phyloP scores from a whole-genome alignment of 2,888 invertebrate species.

The Parochlus steinenii region DNA sequence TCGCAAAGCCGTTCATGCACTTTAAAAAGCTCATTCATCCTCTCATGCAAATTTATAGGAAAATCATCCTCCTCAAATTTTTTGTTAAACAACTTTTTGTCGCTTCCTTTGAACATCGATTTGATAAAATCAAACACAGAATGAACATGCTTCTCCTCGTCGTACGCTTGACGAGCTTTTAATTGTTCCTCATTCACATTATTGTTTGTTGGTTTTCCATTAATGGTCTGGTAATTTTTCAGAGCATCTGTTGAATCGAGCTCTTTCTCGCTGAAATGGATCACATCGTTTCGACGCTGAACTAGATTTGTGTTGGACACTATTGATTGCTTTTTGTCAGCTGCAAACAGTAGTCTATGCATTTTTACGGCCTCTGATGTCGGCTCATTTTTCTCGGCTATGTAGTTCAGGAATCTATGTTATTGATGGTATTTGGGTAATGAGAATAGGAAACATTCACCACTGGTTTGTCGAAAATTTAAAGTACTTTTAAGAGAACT shows the following conservation, averaged over 20 bases:
- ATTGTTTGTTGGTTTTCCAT: too few relatives aligned
- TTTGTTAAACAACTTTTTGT: background rate
- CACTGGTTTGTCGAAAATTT: too few relatives aligned
- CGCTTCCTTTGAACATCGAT: conserved; percentile 4
- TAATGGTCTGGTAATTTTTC: conserved; percentile 4
- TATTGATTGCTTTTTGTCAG: background rate
- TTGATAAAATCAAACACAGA: conserved; percentile 8
- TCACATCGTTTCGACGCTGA: too few relatives aligned
- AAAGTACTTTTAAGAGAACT: too few relatives aligned
- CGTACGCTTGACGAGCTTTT: background rate
- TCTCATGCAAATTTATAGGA: conserved; percentile 13
- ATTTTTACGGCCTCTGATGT: conserved; percentile 12
- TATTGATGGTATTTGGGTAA: too few relatives aligned
- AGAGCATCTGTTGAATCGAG: background rate
- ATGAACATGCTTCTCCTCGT: background rate
- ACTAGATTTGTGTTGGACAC: too few relatives aligned
- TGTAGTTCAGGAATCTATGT: conserved; percentile 9
- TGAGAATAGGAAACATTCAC: too few relatives aligned
- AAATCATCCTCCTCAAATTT: conserved; percentile 12
- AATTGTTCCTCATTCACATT: too few relatives aligned
- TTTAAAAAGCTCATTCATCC: conserved; percentile 25
- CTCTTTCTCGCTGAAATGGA: too few relatives aligned
- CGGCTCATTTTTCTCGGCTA: conserved; percentile 11
- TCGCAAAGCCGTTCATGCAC: conserved; percentile 27
- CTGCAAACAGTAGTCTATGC: conserved; percentile 9